Evolutionary conservation across 2,797 vertebrate species (phyloP), one percentile per base, ranked within the genome.

Genomic region (Merluccius polli): DNA sequence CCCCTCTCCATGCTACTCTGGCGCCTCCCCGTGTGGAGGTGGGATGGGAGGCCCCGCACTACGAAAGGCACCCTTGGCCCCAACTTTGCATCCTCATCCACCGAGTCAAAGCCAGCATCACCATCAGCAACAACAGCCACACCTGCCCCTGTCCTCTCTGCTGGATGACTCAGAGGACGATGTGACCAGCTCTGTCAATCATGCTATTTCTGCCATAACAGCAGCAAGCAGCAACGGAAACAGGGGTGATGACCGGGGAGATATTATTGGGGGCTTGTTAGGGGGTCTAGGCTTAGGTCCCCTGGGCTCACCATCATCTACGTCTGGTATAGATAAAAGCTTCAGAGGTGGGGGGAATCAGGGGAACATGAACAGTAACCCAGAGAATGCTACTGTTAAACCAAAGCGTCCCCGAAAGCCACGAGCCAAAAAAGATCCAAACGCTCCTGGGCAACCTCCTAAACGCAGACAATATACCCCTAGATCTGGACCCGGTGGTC

Each of bases 121-220:
- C 77, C 93, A 93, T 82, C 92, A 85, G 71, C 93, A 79, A 24
- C 82, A 82, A 79, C 93, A 93, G 82, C 92, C 92, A 79, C 94
- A 95, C 86, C 91, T 95, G 85, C 94, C 94, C 78, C 93, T 95
- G 70, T 95, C 94, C 75, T 95, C 94, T 81, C 92, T 95, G 48
- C 90, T 95, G 86, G 94, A 95, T 82, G 94, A 95, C 86, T 93
- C 94, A 72, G 94, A 95, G 90, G 94, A 95, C 86, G 94, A 95
- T 89, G 94, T 95, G 78, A 94, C 94, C 82, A 95, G 94, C 87
- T 95, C 94, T 75, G 94, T 95, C 83, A 95, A 95, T 90, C 94
- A 93, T 79, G 94, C 94, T 73, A 95, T 95, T 79, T 94, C 93
- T 75, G 94, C 94, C 27, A 95, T 94, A 86, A 94, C 94, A 48